These are phyloP conservation scores for Drosophila acutilabella DNA, from an alignment of 2,888 invertebrate species.

Conservation along the genomic window DNA sequence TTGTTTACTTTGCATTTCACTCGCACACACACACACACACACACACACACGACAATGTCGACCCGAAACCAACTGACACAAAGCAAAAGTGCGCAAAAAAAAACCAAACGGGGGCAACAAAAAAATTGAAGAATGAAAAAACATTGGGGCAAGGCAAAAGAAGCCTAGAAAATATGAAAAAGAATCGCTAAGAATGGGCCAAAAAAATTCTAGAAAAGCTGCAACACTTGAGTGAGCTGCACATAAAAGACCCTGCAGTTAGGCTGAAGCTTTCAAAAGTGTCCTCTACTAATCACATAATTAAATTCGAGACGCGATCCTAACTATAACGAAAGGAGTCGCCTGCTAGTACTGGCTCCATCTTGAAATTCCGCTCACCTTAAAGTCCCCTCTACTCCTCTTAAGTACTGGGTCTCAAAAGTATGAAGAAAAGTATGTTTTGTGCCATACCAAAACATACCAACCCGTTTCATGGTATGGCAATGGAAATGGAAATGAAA, in stretches of 20 bases:
- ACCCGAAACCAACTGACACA: conserved; percentile 22
- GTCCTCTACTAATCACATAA: no score
- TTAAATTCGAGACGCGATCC: no score
- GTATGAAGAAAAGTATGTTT: conserved; percentile 37
- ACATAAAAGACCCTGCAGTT: no score
- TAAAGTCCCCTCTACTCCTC: no score
- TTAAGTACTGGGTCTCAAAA: background rate
- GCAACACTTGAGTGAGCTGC: no score
- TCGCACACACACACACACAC: conserved; percentile 58
- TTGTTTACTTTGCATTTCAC: conserved; percentile 76
- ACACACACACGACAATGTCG: conserved; percentile 26
- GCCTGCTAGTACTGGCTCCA: no score
- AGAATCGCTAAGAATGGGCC: conserved; percentile 22
- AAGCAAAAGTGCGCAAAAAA: conserved; percentile 43
- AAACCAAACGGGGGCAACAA: conserved; percentile 25
- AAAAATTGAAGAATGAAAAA: conserved; percentile 44
- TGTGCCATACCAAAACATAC: conserved; percentile 8
- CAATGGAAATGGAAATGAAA: conserved; percentile 39
- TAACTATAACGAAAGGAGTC: no score
- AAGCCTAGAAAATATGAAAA: conserved; percentile 46
- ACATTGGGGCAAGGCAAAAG: conserved; percentile 37
- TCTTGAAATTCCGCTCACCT: no score
- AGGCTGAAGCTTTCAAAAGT: no score
- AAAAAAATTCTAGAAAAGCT: no score
- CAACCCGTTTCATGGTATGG: conserved; percentile 22